A percentile compares a stretch with the other conserved stretches of the same genome.
These are phyloP conservation scores for Philantomba maxwellii DNA, from an alignment of 2,113 vertebrate species.

Conservation along the genomic window DNA sequence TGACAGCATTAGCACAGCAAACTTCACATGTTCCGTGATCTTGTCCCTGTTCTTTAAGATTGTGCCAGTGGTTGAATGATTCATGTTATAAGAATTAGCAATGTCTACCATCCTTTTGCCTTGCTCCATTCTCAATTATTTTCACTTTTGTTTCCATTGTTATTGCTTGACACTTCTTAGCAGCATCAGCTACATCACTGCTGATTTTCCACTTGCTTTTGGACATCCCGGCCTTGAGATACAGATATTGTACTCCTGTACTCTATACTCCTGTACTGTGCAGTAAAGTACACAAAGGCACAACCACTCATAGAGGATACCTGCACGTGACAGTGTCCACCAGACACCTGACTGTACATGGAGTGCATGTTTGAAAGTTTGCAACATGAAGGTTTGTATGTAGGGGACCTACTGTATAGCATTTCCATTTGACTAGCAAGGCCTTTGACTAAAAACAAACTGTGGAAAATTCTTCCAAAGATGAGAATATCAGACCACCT, in stretches of 20 bases:
- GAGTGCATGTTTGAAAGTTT: not conserved
- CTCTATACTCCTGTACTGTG: not conserved
- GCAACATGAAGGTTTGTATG: not conserved
- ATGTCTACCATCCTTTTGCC: not conserved
- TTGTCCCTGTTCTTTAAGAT: not conserved
- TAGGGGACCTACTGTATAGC: not conserved
- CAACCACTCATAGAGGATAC: not conserved
- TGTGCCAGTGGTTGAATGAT: not conserved
- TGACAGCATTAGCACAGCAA: not conserved
- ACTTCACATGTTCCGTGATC: not conserved
- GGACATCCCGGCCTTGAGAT: not conserved
- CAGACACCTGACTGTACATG: not conserved
- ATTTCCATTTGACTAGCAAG: not conserved
- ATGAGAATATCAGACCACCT: not conserved
- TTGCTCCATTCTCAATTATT: not conserved
- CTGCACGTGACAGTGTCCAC: not conserved
- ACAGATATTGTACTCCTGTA: not conserved
- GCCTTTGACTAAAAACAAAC: not conserved
- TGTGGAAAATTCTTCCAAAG: not conserved
- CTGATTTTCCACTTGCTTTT: not conserved
- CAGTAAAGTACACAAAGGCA: not conserved
- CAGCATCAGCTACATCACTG: not conserved
- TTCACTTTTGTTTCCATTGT: not conserved
- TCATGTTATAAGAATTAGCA: not conserved
- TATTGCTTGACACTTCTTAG: not conserved